A percentile compares a stretch with the other conserved stretches of the same genome.
These are phyloP conservation scores for Phyllopteryx taeniolatus DNA, from an alignment of 2,113 vertebrate species.

Conservation along the genomic window DNA sequence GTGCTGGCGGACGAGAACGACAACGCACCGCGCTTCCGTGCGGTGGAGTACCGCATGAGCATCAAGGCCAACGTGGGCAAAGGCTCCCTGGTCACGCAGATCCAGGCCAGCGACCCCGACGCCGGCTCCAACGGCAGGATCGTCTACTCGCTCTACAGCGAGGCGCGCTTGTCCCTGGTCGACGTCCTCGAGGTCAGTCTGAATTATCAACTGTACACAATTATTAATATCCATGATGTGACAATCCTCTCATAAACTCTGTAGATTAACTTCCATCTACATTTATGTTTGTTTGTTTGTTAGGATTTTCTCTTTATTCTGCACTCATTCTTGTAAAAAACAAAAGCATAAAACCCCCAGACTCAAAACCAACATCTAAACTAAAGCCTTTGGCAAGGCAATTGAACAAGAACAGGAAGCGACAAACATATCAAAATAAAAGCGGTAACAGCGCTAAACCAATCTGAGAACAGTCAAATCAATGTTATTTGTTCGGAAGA, in stretches of 20 bases:
- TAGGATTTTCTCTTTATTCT: too few species aligned
- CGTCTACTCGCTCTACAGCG: slow-evolving; percentile 91
- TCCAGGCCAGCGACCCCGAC: slow-evolving; percentile 89
- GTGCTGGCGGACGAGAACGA: slow-evolving; percentile 94
- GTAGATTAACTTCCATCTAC: slow-evolving; percentile 38
- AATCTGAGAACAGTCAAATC: too few species aligned
- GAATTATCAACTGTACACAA: background rate
- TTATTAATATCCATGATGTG: background rate
- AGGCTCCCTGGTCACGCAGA: slow-evolving; percentile 91
- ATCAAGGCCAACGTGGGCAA: slow-evolving; percentile 91
- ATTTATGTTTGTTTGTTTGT: background rate
- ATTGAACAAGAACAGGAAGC: too few species aligned
- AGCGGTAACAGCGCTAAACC: too few species aligned
- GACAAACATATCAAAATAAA: too few species aligned
- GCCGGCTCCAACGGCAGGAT: slow-evolving; percentile 87
- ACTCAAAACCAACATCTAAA: too few species aligned
- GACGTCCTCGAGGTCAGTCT: slow-evolving; percentile 85
- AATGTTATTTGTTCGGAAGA: too few species aligned
- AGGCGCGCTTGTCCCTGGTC: slow-evolving; percentile 85
- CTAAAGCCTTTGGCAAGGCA: too few species aligned
- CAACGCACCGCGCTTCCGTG: slow-evolving; percentile 88
- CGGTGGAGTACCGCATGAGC: slow-evolving; percentile 87
- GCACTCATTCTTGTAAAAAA: too few species aligned
- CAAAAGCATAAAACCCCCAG: too few species aligned
- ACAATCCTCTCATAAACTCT: background rate